Percentiles rank a stretch among this genome's conserved stretches.
Evolutionary conservation across 2,797 vertebrate genomes (phyloP).

Genomic region (Dryobates pubescens): DNA sequence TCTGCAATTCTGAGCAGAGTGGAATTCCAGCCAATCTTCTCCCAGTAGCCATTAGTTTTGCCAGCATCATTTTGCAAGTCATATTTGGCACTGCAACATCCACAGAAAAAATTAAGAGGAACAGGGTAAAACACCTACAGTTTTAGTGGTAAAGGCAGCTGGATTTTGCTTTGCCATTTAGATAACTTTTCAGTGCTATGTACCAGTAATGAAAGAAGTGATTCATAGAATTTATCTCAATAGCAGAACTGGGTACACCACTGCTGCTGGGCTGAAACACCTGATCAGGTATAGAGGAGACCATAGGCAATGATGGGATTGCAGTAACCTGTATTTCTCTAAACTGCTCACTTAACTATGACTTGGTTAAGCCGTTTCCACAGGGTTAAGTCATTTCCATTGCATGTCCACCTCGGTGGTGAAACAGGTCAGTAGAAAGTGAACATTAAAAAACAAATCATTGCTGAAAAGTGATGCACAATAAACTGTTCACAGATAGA

Average conservation of each 20-base stretch:
- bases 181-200: not conserved
- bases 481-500: not conserved
- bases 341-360: not conserved
- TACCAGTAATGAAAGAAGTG: not conserved
- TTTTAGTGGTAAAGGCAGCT: not conserved
- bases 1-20: fast-evolving
- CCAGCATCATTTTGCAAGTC: not conserved
- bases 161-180: not conserved
- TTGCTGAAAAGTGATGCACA: not conserved
- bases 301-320: not conserved
- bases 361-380: not conserved
- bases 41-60: not conserved
- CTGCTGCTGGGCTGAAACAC: not conserved
- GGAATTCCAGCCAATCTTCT: not conserved
- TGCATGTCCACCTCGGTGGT: not conserved
- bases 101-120: not conserved
- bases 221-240: not conserved
- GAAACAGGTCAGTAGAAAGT: not conserved
- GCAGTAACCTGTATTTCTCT: not conserved
- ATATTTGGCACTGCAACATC: not conserved
- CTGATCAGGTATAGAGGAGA: not conserved
- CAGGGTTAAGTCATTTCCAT: not conserved
- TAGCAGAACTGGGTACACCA: not conserved
- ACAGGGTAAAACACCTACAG: fast-evolving
- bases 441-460: not conserved